Conservation (phyloP, 2,888 invertebrate genomes). For the Lepidocyrtoides sp. region DNA sequence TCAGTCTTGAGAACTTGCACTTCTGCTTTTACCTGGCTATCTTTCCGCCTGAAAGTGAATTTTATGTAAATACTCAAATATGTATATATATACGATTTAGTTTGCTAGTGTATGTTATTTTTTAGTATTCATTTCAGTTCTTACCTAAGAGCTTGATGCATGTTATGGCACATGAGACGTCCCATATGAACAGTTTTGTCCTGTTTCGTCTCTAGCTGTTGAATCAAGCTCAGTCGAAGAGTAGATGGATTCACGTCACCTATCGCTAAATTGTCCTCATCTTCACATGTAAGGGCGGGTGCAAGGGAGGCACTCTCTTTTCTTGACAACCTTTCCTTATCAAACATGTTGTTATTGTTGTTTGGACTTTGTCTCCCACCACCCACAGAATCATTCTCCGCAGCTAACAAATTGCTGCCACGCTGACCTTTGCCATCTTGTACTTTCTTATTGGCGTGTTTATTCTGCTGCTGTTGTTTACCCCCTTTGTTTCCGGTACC, state of each 20-base stretch:
- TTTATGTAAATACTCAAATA: too few relatives aligned
- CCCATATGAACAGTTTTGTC: slow-evolving; percentile 93
- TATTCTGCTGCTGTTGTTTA: slow-evolving; percentile 61
- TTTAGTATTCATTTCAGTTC: slow-evolving; percentile 19
- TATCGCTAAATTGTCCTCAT: slow-evolving; percentile 87
- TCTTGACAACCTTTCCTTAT: slow-evolving; percentile 49
- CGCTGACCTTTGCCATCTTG: slow-evolving; percentile 54
- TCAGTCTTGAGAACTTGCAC: slow-evolving; percentile 90
- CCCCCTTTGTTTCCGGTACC: slow-evolving; percentile 52
- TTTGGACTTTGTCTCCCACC: slow-evolving; percentile 62
- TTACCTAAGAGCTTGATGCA: slow-evolving; percentile 87
- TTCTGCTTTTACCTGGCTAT: slow-evolving; percentile 89
- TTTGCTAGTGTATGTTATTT: too few relatives aligned
- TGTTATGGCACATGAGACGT: slow-evolving; percentile 91
- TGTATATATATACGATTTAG: too few relatives aligned
- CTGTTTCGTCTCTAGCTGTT: slow-evolving; percentile 93
- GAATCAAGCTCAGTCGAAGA: slow-evolving; percentile 89
- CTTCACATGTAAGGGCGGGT: slow-evolving; percentile 86
- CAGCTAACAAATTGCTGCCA: slow-evolving; percentile 4
- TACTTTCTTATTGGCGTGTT: slow-evolving; percentile 70
- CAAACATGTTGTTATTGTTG: slow-evolving; percentile 42
- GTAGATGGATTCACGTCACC: slow-evolving; percentile 82
- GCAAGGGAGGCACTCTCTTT: slow-evolving; percentile 82
- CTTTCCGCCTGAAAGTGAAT: slow-evolving; percentile 86
- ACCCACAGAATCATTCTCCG: slow-evolving; percentile 45